Conservation (phyloP, 2,797 vertebrate species). For the Hybognathus amarus region DNA sequence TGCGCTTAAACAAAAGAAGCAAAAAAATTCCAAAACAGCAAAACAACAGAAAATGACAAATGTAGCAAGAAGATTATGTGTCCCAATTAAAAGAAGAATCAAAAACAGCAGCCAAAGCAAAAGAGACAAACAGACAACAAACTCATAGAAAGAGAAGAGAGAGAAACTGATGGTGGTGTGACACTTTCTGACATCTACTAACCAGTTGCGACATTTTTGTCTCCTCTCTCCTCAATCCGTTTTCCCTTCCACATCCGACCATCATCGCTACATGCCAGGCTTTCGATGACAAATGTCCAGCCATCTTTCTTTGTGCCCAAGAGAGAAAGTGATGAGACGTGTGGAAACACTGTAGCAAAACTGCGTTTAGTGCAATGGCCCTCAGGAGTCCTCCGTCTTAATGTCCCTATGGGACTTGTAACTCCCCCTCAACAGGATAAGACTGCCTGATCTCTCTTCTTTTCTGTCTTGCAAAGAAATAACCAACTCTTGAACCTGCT, state of each 20-base stretch:
- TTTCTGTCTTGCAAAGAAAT: constrained; percentile 1
- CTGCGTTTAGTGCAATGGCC: constrained; percentile 52
- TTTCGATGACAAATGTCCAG: constrained; percentile 71
- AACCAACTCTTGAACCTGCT: not conserved
- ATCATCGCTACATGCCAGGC: constrained; percentile 65
- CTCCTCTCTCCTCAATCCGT: constrained; percentile 56
- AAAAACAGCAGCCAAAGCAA: constrained; percentile 60
- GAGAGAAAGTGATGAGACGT: constrained; percentile 61
- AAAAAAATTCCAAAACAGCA: constrained; percentile 61
- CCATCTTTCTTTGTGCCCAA: constrained; percentile 66
- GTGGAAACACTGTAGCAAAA: constrained; percentile 54
- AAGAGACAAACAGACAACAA: constrained; percentile 52
- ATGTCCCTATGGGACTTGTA: constrained; percentile 56
- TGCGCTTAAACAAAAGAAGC: constrained; percentile 64
- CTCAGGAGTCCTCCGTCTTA: constrained; percentile 33
- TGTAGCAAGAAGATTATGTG: constrained; percentile 51
- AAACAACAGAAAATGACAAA: constrained; percentile 63
- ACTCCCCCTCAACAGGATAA: constrained; percentile 30
- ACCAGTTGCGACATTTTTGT: constrained; percentile 54
- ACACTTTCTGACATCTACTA: constrained; percentile 62
- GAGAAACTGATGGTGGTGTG: constrained; percentile 64
- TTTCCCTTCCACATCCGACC: constrained; percentile 61
- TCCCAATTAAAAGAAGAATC: constrained; percentile 55
- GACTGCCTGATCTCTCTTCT: constrained; percentile 36
- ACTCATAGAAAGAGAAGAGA: constrained; percentile 58